Evolutionary conservation across 2,888 invertebrate genomes (phyloP), one percentile per base, ranked within the genome.

Genomic region (Luperina testacea): DNA sequence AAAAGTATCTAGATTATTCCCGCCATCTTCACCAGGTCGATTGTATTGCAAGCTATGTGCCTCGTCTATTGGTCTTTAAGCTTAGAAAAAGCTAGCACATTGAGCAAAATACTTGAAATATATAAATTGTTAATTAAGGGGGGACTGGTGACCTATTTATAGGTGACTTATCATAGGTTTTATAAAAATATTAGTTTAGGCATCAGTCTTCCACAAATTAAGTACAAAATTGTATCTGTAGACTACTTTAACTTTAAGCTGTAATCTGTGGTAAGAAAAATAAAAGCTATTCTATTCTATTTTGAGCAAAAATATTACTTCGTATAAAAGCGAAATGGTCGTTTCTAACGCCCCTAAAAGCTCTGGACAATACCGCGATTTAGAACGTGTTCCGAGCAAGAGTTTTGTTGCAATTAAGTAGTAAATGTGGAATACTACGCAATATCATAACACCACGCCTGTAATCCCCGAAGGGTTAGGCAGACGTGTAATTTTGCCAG

Each of bases 251-350:
- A 38, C 38, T 38, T 38, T 5, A 38, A 38, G 38, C 38, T 38
- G 38, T 6, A 38, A 38, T 38, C 6, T 38, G 0, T 38, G 38
- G 38, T 38, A 7, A 7, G 6, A 38, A 7, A 38, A 6, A 38
- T 38, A 38, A 38, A 38, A 38, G 6, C 38, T 38, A 38, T 38
- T 38, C 38, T 38, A 4, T 38, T 38, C 38, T 38, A 38, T 13
- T 73, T 73, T n/a, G 17, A 51, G 13, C 8, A 73, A 73, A 73
- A 73, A 11, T 51, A 51, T n/a, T 15, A 38, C n/a, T n/a, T 27
- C 20, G 5, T 38, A 15, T 51, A 27, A 38, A 74, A 74, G 72
- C 20, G 72, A 72, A 38, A 71, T 72, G 13, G 38, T 42, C 3
- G 20, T 27, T 74, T 20, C 70, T 69, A 69, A 38, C 24, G 24